These are phyloP conservation scores for Paratilapia polleni DNA, from an alignment of 2,113 vertebrate species.

Conservation along the genomic window DNA sequence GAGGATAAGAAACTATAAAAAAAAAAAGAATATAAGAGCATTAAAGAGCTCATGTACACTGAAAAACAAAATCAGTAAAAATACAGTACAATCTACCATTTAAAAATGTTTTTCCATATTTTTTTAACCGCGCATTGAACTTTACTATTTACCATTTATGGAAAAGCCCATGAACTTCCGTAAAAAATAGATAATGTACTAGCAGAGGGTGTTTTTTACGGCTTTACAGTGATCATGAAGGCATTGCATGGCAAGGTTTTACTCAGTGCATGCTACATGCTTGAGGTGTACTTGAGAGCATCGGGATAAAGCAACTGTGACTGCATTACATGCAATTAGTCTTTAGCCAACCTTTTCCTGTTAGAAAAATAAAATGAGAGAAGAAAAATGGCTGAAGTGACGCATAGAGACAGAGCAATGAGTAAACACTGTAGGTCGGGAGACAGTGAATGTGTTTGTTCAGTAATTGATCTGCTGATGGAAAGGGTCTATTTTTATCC, in stretches of 20 bases:
- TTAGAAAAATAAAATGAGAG: not conserved
- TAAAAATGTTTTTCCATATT: not conserved
- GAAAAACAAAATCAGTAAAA: not conserved
- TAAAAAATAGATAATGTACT: not conserved
- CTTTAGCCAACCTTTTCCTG: not conserved
- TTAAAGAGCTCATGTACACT: not conserved
- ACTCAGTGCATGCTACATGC: not conserved
- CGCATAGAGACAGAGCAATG: not conserved
- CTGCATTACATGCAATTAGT: not conserved
- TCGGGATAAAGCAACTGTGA: not conserved
- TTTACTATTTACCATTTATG: not conserved
- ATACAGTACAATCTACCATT: too few species aligned
- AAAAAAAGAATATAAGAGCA: not conserved
- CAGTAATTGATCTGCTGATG: conserved; percentile 45
- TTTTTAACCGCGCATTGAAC: not conserved
- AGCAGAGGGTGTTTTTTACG: too few species aligned
- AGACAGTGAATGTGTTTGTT: conserved; percentile 43
- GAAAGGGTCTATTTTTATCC: conserved; percentile 43
- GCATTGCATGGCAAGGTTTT: not conserved
- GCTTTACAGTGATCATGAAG: not conserved
- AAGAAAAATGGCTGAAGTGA: not conserved
- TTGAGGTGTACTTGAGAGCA: not conserved
- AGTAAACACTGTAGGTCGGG: conserved; percentile 27
- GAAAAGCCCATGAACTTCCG: not conserved
- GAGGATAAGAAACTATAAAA: not conserved